These are phyloP conservation scores for Psilopsiagon aymara DNA, from an alignment of 2,113 vertebrate genomes.

Conservation along the genomic window DNA sequence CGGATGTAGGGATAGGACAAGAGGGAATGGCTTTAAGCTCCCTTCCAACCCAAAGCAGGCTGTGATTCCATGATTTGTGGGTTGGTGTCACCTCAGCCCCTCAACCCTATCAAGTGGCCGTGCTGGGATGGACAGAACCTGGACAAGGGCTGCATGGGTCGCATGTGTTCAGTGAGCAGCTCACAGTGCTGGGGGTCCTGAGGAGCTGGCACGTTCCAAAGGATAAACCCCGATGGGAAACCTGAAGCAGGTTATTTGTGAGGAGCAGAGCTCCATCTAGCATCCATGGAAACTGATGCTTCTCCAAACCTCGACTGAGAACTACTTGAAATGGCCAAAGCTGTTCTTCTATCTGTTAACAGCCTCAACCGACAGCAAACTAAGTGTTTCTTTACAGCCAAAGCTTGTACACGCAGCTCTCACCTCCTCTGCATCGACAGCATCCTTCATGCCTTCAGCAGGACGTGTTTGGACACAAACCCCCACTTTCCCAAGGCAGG, in stretches of 20 bases:
- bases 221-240: neutral
- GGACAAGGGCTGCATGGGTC: neutral
- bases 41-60: neutral
- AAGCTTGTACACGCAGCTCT: neutral
- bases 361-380: neutral
- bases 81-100: neutral
- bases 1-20: neutral
- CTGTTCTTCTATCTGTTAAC: neutral
- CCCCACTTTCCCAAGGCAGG: neutral
- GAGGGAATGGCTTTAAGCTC: neutral
- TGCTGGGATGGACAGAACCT: no score
- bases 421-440: neutral
- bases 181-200: neutral
- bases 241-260: neutral
- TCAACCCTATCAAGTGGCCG: neutral
- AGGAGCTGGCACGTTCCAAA: neutral
- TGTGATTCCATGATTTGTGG: neutral
- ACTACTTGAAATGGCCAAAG: neutral
- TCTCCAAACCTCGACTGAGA: neutral
- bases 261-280: constrained; percentile 66
- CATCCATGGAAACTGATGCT: neutral
- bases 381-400: neutral
- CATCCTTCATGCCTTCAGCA: neutral
- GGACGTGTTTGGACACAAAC: neutral
- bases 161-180: accelerated